Conservation (phyloP, 2,797 vertebrate genomes). For the Cirrhinus mrigala region DNA sequence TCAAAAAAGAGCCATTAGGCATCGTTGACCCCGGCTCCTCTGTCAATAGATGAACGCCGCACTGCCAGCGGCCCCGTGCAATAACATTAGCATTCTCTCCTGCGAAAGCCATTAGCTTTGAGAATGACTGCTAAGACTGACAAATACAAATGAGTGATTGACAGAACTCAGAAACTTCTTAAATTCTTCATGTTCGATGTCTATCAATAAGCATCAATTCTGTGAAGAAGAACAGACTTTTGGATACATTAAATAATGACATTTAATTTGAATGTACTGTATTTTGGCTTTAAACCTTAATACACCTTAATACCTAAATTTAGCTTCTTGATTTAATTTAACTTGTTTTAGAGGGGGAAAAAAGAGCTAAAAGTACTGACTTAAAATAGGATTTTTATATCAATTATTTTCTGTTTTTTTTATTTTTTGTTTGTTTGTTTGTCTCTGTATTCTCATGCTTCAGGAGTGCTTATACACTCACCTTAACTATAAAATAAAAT, state of each 20-base stretch:
- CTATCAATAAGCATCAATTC: not conserved
- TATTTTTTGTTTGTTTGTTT: too few relatives aligned
- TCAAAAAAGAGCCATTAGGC: conserved; percentile 47
- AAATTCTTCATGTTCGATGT: not conserved
- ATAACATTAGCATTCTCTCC: conserved; percentile 38
- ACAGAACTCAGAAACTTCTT: not conserved
- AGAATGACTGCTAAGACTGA: not conserved
- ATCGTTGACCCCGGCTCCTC: conserved; percentile 44
- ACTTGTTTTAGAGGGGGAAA: not conserved
- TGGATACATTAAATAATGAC: not conserved
- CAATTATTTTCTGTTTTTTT: not conserved
- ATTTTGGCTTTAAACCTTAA: not conserved
- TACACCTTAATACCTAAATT: not conserved
- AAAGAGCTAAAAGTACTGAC: not conserved
- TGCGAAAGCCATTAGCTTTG: conserved; percentile 13
- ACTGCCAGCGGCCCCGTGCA: not conserved
- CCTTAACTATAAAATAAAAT: not conserved
- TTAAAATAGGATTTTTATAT: not conserved
- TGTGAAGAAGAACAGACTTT: not conserved
- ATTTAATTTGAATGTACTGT: not conserved
- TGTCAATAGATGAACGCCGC: conserved; percentile 39
- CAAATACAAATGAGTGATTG: not conserved
- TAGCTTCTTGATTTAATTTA: not conserved
- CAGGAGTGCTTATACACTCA: not conserved
- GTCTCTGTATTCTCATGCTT: not conserved